Conservation (phyloP, 2,888 invertebrate species). For the Volucella inanis region DNA sequence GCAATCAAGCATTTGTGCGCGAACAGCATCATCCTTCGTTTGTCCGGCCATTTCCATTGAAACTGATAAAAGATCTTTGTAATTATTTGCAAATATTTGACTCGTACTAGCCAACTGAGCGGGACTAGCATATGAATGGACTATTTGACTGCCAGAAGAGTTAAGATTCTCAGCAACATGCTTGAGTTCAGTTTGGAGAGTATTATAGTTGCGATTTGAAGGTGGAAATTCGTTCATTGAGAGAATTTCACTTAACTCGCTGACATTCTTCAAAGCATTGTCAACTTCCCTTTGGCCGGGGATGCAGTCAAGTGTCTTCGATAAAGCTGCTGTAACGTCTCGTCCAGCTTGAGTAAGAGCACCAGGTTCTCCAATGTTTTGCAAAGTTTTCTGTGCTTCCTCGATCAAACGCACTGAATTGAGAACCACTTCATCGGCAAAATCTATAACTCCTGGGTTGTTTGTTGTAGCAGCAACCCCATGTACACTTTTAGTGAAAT, state of each 20-base stretch:
- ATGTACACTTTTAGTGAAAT: conserved; percentile 89
- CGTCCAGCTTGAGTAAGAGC: conserved; percentile 89
- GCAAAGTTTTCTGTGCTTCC: conserved; percentile 88
- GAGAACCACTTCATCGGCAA: conserved; percentile 91
- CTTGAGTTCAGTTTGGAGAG: conserved; percentile 93
- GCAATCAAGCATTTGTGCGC: conserved; percentile 92
- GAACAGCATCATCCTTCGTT: conserved; percentile 89
- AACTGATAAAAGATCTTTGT: conserved; percentile 89
- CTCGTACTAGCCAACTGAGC: conserved; percentile 89
- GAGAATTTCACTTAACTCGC: conserved; percentile 89
- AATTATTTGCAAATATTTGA: conserved; percentile 90
- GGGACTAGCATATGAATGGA: conserved; percentile 89
- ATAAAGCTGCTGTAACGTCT: conserved; percentile 87
- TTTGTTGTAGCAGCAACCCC: conserved; percentile 90
- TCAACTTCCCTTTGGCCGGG: conserved; percentile 98
- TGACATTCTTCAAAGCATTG: conserved; percentile 91
- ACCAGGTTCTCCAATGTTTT: conserved; percentile 80
- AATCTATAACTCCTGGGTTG: conserved; percentile 86
- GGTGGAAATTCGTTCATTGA: conserved; percentile 90
- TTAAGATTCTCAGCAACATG: conserved; percentile 92
- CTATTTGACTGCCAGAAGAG: conserved; percentile 92
- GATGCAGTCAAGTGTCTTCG: conserved; percentile 89
- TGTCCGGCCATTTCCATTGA: conserved; percentile 94
- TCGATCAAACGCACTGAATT: conserved; percentile 91
- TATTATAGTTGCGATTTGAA: conserved; percentile 89